Base-by-base conservation (phyloP, 2,888 invertebrate species). In the Acronicta leporina region DNA sequence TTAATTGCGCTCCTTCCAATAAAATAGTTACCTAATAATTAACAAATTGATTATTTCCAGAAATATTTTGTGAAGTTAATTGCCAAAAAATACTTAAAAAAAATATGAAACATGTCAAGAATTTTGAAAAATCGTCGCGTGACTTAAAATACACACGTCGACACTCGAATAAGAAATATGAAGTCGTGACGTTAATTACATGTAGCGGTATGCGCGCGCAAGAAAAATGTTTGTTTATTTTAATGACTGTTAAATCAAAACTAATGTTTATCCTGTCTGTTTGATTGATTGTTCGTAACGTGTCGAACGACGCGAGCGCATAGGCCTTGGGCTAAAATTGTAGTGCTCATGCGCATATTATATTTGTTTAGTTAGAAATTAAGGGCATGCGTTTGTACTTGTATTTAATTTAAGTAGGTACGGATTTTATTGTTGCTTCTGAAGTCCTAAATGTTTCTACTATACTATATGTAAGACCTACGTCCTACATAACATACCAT, bases 171-270 rank as follows among this genome's bases (percentile, higher is more conserved):
- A 82, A 82, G 83, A 87, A 85, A 84, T 86, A 87, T 87, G 83
- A 82, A 83, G 79, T 85, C 83, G 80, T 86, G 88, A 89, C 88
- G 84, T 84, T 89, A 88, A 90, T 90, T 86, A 87, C 80, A 81
- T 78, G 77, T 80, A 76, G 81, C 69, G 62, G 68, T 78, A 73
- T 81, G 83, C 81, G 77, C 64, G 81, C 78, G 79, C 79, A 76
- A 66, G 76, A 80, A 84, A 84, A 84, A 86, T 85, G 82, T 87
- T 87, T 89, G 87, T 90, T 89, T 89, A 80, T 86, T 87, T 83
- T 87, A 88, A 90, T 88, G 87, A 87, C 83, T 84, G 85, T 83
- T 84, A 87, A 87, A 89, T 89, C 86, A 86, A 84, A 88, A 87
- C 87, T 86, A 84, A 88, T 88, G 88, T 86, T 88, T 89, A 88